These are phyloP conservation scores for Lydus trimaculatus DNA, from an alignment of 2,888 invertebrate species.

Conservation along the genomic window DNA sequence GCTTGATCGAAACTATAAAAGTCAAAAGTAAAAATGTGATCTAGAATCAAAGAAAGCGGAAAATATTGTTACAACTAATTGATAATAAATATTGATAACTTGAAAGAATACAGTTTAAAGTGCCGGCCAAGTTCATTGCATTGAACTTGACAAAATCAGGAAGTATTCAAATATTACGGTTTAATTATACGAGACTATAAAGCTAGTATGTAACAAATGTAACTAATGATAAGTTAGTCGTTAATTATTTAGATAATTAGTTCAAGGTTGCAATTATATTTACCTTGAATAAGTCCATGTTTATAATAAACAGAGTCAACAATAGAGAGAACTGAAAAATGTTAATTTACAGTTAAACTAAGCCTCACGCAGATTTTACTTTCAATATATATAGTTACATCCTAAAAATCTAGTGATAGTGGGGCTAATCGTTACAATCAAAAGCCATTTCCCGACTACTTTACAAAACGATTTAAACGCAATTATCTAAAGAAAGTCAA, in stretches of 20 bases:
- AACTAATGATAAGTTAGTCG: too few species aligned
- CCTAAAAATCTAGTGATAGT: background rate
- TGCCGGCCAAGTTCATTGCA: background rate
- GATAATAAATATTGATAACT: too few species aligned
- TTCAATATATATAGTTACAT: slow-evolving; percentile 23
- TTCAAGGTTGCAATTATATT: background rate
- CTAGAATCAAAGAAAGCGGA: slow-evolving; percentile 17
- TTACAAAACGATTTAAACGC: background rate
- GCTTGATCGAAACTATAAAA: slow-evolving; percentile 7
- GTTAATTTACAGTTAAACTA: slow-evolving; percentile 8
- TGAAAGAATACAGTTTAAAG: too few species aligned
- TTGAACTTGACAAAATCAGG: too few species aligned
- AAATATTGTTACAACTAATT: background rate
- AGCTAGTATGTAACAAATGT: too few species aligned
- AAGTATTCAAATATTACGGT: background rate
- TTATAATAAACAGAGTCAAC: background rate
- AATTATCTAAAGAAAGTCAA: background rate
- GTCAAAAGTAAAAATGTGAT: slow-evolving; percentile 12
- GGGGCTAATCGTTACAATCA: background rate
- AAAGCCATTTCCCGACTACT: background rate
- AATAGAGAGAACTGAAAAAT: slow-evolving; percentile 15
- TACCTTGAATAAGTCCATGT: slow-evolving; percentile 23
- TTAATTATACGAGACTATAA: background rate
- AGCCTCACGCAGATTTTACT: slow-evolving; percentile 14
- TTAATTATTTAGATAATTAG: background rate